Evolutionary conservation across 2,888 invertebrate species (phyloP), one percentile per base, ranked within the genome.

Genomic region (Lutraria lutraria): DNA sequence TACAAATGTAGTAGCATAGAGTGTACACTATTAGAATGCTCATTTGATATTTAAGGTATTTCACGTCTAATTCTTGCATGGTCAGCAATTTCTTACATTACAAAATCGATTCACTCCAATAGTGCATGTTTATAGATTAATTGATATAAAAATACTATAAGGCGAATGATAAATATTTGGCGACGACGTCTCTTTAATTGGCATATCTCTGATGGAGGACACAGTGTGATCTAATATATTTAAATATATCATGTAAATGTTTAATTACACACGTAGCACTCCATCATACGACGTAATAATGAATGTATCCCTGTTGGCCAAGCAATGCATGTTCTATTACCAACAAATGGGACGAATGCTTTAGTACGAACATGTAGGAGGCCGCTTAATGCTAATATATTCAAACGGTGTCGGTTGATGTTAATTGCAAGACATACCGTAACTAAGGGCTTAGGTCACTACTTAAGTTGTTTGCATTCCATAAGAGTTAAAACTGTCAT

Each of bases 401-500:
- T 68, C 63, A 68, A 68, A 68, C 25, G 25, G n/a, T 12, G 63
- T 68, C 63, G 63, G 63, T 68, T 6, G 63, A 68, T 68, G 63
- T 68, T 68, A 68, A 68, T 68, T 13, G n/a, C 25, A 0, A 25
- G 63, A 12, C 63, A 25, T 68, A 68, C 63, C 63, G 63, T 68
- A 68, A 68, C 76, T 34, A n/a, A 16, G 76, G 16, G 34, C 34
- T 31, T 31, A 76, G 31, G 76, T 76, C 76, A 76, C 25, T 76
- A 76, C 76, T 19, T 76, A 31, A 76, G 76, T 76, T 76, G 34
- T 76, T 34, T 19, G 21, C 76, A 76, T 76, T 76, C 76, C 76
- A 31, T n/a, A 34, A 76, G 76, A 76, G 76, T 76, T 76, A 76
- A 76, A 25, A 16, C 31, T 76, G 76, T 76, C 76, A 76, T 76